These are phyloP conservation scores for Aproaerema taeniolella DNA, from an alignment of 2,888 invertebrate genomes.

Conservation along the genomic window DNA sequence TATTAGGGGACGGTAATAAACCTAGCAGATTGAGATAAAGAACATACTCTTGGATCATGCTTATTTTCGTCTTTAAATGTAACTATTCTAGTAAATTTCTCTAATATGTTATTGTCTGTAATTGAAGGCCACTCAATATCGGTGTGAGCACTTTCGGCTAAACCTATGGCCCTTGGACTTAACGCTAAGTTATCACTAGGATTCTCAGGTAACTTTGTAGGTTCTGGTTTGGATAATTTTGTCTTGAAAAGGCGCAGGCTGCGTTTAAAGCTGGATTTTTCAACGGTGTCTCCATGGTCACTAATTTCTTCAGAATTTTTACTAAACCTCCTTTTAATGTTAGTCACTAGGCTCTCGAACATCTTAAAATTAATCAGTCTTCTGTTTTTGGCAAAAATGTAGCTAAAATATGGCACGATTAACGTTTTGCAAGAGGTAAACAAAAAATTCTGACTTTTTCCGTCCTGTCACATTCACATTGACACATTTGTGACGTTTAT, in stretches of 20 bases:
- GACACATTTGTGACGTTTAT: constrained; percentile 48
- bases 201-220: constrained; percentile 31
- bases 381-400: constrained; percentile 44
- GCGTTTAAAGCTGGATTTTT: constrained; percentile 50
- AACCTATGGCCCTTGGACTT: constrained; percentile 75
- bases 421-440: constrained; percentile 38
- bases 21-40: too few species aligned
- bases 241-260: constrained; percentile 52
- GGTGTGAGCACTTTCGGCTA: constrained; percentile 57
- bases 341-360: constrained; percentile 63
- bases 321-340: constrained; percentile 61
- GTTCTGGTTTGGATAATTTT: constrained; percentile 46
- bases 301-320: constrained; percentile 45
- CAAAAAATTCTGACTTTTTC: constrained; percentile 33
- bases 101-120: constrained; percentile 64
- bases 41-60: constrained; percentile 44
- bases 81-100: constrained; percentile 67
- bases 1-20: too few species aligned
- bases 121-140: constrained; percentile 77
- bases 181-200: constrained; percentile 60
- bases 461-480: constrained; percentile 4
- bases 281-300: constrained; percentile 28
- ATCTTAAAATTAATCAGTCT: constrained; percentile 70
- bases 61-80: constrained; percentile 39
- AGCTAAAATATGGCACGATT: constrained; percentile 48